Conservation (phyloP, 2,888 invertebrate genomes). For the Heterodera filipjevi region DNA sequence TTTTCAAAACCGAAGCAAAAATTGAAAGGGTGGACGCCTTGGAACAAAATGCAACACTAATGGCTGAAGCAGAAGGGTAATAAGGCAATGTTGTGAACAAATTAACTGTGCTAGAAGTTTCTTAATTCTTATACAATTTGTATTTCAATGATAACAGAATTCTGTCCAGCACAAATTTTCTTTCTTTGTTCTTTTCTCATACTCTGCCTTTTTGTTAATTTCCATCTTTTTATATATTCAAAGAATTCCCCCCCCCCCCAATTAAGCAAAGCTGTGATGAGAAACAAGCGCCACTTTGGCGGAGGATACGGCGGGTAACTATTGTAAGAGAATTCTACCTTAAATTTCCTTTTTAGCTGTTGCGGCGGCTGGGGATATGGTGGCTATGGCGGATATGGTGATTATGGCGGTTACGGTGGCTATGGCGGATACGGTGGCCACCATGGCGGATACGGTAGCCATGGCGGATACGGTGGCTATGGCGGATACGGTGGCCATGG, state of each 20-base stretch:
- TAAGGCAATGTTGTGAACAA: background rate
- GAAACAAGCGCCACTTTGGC: background rate
- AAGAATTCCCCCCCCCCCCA: too few species aligned
- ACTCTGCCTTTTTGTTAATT: too few species aligned
- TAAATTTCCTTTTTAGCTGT: background rate
- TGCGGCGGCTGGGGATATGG: background rate
- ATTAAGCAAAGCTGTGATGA: background rate
- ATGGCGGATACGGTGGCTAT: background rate
- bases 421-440: background rate
- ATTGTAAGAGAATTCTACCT: background rate
- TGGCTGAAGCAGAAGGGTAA: background rate
- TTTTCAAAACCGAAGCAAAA: background rate
- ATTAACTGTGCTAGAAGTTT: too few species aligned
- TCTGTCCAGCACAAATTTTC: too few species aligned
- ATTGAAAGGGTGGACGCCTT: background rate
- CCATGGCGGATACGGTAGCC: background rate
- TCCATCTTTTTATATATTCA: too few species aligned
- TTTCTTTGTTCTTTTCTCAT: too few species aligned
- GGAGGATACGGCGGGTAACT: background rate
- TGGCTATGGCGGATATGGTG: background rate
- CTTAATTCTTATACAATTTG: too few species aligned
- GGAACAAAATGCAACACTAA: background rate
- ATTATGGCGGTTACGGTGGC: background rate
- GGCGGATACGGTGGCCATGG: background rate
- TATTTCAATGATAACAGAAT: too few species aligned